phyloP scores from a whole-genome alignment of 2,888 invertebrate species.

The Callimorpha dominula region DNA sequence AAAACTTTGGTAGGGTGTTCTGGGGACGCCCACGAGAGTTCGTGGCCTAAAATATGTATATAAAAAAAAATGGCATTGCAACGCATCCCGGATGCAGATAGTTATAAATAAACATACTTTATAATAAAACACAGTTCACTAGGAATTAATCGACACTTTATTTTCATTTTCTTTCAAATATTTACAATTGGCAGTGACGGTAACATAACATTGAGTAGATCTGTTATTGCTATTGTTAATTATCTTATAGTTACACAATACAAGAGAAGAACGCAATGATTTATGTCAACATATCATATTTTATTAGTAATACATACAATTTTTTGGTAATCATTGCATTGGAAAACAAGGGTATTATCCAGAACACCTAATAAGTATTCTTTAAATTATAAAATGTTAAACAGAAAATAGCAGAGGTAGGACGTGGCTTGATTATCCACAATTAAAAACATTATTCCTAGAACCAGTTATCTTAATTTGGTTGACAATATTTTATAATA shows the following conservation, averaged over 20 bases:
- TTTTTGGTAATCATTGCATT: background rate
- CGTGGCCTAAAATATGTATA: no score
- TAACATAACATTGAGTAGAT: constrained; percentile 44
- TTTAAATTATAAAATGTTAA: no score
- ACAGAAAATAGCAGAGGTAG: background rate
- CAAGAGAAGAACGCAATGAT: constrained; percentile 24
- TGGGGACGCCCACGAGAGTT: no score
- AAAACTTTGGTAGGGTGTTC: no score
- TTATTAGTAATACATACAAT: background rate
- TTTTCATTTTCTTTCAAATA: constrained; percentile 45
- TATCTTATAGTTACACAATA: constrained; percentile 29
- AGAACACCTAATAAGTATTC: background rate
- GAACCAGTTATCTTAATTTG: no score
- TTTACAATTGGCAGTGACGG: constrained; percentile 55
- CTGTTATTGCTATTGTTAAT: constrained; percentile 32
- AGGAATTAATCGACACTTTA: constrained; percentile 32
- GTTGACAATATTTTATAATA: no score
- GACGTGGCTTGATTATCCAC: no score
- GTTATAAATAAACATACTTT: background rate
- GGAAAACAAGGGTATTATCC: background rate
- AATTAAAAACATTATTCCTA: no score
- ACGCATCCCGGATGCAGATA: no score
- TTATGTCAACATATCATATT: background rate
- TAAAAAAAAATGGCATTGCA: no score
- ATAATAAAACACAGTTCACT: constrained; percentile 1